A percentile compares a stretch with the other conserved stretches of the same genome.
phyloP scores from a whole-genome alignment of 2,888 invertebrate genomes.

The Tuta absoluta region DNA sequence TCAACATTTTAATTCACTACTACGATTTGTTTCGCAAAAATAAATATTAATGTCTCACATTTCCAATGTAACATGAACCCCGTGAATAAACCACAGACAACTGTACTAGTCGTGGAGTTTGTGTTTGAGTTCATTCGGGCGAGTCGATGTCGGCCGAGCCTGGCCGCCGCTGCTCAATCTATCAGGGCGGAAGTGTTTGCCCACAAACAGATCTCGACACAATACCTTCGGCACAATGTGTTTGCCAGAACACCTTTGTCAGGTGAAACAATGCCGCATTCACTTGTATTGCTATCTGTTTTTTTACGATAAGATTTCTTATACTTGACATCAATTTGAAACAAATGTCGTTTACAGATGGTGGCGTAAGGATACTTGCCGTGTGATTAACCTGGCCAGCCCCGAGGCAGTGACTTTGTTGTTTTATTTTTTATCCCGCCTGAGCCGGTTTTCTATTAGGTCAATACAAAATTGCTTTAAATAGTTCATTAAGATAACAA shows the following conservation, averaged over 20 bases:
- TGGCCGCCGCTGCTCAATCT: conserved; percentile 10
- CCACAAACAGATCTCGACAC: conserved; percentile 47
- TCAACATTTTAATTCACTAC: neutral
- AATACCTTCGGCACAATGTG: conserved; percentile 43
- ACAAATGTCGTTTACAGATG: too few species aligned
- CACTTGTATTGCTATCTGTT: neutral
- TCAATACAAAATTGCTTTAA: too few species aligned
- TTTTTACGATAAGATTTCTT: too few species aligned
- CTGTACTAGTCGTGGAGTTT: neutral
- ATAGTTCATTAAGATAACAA: too few species aligned
- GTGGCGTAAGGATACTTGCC: too few species aligned
- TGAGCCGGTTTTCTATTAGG: too few species aligned
- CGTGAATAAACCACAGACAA: neutral
- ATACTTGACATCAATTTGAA: too few species aligned
- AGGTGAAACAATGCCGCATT: conserved; percentile 19
- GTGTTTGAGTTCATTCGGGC: conserved; percentile 7
- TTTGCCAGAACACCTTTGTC: conserved; percentile 42
- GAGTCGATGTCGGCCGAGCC: conserved; percentile 16
- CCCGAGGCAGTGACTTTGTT: too few species aligned
- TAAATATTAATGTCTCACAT: neutral
- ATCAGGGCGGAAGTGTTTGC: conserved; percentile 46
- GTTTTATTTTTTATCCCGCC: too few species aligned
- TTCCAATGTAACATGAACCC: neutral
- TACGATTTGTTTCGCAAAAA: too few species aligned
- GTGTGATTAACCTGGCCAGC: too few species aligned